A percentile compares a stretch with the other conserved stretches of the same genome.
Conservation (phyloP, 2,888 invertebrate genomes). For the Fabriciana adippe region DNA sequence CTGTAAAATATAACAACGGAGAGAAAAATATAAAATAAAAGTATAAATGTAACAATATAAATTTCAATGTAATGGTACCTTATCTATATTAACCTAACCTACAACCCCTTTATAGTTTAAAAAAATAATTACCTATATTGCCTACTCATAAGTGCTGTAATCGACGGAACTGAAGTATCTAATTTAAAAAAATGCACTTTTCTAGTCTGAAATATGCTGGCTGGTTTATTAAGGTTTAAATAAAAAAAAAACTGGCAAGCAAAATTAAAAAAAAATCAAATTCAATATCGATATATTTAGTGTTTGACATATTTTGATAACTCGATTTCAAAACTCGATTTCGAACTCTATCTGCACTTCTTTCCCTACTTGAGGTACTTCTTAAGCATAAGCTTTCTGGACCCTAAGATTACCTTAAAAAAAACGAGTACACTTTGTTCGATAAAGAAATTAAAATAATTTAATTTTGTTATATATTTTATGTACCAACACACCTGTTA, state of each 20-base stretch:
- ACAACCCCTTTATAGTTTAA: constrained; percentile 36
- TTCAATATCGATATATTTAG: no score
- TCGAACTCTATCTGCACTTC: not conserved
- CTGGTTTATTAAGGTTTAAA: not conserved
- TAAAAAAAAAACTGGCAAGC: not conserved
- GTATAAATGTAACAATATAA: constrained; percentile 21
- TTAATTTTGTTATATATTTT: not conserved
- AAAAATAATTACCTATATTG: constrained; percentile 27
- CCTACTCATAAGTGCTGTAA: constrained; percentile 20
- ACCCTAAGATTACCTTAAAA: not conserved
- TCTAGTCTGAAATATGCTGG: not conserved
- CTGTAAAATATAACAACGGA: constrained; percentile 25
- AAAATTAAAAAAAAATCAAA: constrained; percentile 6
- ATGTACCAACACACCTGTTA: constrained; percentile 7
- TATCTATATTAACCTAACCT: constrained; percentile 36
- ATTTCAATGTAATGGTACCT: constrained; percentile 27
- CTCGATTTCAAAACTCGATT: not conserved
- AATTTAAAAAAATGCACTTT: constrained; percentile 23
- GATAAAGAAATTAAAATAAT: not conserved
- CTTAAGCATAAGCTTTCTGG: not conserved
- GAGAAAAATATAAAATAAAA: constrained; percentile 23
- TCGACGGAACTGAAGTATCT: constrained; percentile 16
- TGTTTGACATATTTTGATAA: not conserved
- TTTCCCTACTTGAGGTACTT: not conserved
- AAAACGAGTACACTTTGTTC: not conserved